phyloP scores from a whole-genome alignment of 2,113 vertebrate genomes.

The Heterochromis multidens region DNA sequence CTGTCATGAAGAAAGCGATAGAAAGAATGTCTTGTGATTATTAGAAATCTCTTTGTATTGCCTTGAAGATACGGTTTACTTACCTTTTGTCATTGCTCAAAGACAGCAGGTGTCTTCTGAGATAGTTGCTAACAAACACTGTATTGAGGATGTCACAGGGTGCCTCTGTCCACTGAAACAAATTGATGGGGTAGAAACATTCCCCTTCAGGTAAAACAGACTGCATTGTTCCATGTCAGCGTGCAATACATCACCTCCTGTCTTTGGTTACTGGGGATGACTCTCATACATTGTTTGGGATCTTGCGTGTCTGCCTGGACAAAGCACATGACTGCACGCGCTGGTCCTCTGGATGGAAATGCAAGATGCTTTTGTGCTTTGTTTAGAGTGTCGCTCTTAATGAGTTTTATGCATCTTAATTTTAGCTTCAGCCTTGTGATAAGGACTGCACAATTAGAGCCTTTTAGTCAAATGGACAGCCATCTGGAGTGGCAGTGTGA shows the following conservation, averaged over 20 bases:
- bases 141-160: slow-evolving; percentile 46
- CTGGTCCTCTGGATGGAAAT: slow-evolving; percentile 12
- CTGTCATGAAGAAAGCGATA: not conserved
- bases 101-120: slow-evolving; percentile 37
- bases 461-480: slow-evolving; percentile 51
- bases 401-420: slow-evolving; percentile 54
- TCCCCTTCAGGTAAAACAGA: slow-evolving; percentile 60
- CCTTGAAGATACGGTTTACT: not conserved
- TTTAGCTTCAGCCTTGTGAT: slow-evolving; percentile 17
- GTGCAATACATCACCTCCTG: slow-evolving; percentile 70
- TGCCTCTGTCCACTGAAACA: slow-evolving; percentile 46
- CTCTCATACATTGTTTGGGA: slow-evolving; percentile 64
- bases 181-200: slow-evolving; percentile 65
- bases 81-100: slow-evolving; percentile 3
- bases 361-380: slow-evolving; percentile 45
- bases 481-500: slow-evolving; percentile 48
- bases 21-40: not conserved
- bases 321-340: slow-evolving; percentile 43
- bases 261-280: slow-evolving; percentile 53
- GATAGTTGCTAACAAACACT: slow-evolving; percentile 48
- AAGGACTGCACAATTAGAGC: slow-evolving; percentile 38
- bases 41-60: not conserved
- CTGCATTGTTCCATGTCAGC: slow-evolving; percentile 65
- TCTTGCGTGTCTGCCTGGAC: slow-evolving; percentile 44
- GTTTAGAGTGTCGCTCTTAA: slow-evolving; percentile 19